phyloP scores from a whole-genome alignment of 1,140 invertebrate genomes.

The Helicoverpa zea region DNA sequence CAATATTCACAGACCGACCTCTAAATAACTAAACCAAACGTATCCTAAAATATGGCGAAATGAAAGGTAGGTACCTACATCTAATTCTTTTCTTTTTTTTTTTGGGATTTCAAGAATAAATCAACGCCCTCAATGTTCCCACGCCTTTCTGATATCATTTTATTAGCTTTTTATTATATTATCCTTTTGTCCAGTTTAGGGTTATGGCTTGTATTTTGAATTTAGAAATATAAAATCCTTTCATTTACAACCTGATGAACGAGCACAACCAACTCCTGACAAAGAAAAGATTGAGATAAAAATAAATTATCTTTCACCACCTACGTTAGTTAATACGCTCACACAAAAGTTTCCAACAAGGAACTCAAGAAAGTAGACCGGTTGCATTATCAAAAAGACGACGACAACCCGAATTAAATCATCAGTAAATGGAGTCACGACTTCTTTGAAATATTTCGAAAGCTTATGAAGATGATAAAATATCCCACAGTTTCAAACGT shows the following conservation, averaged over 20 bases:
- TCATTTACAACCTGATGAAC: no score
- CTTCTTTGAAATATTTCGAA: constrained; percentile 49
- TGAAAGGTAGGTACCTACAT: no score
- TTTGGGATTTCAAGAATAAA: constrained; percentile 1
- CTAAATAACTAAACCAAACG: no score
- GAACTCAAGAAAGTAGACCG: constrained; percentile 19
- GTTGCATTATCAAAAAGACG: constrained; percentile 39
- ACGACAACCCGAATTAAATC: constrained; percentile 26
- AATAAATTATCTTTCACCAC: not conserved
- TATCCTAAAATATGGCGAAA: no score
- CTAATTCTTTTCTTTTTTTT: no score
- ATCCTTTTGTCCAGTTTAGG: not conserved
- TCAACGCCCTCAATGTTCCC: constrained; percentile 15
- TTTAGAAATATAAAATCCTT: no score
- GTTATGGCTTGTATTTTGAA: no score
- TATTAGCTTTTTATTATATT: not conserved
- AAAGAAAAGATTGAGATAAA: not conserved
- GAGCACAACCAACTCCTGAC: no score
- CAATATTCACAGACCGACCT: no score
- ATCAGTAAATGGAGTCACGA: constrained; percentile 45
- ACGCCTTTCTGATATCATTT: constrained; percentile 4
- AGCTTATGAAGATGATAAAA: constrained; percentile 50
- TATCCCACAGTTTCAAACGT: constrained; percentile 42
- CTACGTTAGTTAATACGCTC: not conserved
- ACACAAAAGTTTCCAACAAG: not conserved